Conservation (phyloP, 2,888 invertebrate genomes). For the Machimus atricapillus region DNA sequence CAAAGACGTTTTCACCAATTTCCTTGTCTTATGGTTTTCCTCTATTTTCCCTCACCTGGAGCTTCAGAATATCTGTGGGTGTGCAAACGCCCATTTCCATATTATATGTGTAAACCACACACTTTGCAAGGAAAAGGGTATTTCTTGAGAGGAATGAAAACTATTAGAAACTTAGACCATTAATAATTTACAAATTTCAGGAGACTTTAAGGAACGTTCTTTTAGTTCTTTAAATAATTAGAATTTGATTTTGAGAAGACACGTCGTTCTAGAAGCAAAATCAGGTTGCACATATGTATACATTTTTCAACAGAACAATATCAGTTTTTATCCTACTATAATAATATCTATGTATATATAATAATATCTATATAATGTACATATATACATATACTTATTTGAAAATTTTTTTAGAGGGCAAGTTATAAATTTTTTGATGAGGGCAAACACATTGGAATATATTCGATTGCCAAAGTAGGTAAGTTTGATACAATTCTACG, state of each 20-base stretch:
- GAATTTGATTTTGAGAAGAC: background rate
- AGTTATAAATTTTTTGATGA: no score
- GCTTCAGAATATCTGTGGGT: background rate
- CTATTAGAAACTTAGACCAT: background rate
- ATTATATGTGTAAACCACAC: background rate
- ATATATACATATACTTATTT: no score
- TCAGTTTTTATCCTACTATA: no score
- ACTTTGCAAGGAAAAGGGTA: background rate
- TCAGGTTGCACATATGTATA: no score
- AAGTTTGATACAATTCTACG: no score
- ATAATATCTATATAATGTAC: no score
- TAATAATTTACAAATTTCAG: background rate
- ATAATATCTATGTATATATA: no score
- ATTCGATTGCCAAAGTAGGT: no score
- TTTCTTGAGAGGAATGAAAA: background rate
- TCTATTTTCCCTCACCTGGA: background rate
- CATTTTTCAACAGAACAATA: no score
- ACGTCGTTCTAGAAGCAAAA: no score
- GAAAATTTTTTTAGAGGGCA: no score
- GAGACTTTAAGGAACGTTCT: background rate
- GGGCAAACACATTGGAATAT: no score
- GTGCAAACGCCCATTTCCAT: background rate
- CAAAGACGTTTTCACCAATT: background rate
- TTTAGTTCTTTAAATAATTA: background rate
- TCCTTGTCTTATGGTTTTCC: background rate